phyloP scores from a whole-genome alignment of 1,140 invertebrate genomes.

The Bradynema listronoti region DNA sequence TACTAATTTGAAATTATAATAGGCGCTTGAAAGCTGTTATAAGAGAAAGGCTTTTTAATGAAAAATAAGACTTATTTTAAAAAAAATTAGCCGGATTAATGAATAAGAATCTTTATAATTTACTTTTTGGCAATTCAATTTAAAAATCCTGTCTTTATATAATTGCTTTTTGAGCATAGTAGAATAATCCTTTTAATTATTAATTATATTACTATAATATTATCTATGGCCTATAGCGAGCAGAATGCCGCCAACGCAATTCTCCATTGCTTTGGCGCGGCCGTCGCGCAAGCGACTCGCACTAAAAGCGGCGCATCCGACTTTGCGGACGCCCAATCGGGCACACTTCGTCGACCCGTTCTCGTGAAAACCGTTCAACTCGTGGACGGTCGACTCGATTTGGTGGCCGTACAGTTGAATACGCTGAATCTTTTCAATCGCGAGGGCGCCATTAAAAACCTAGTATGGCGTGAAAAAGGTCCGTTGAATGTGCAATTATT shows the following conservation, averaged over 20 bases:
- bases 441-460: constrained; percentile 38
- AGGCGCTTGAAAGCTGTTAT: background rate
- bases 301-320: too few relatives aligned
- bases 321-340: background rate
- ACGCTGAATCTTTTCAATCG: constrained; percentile 37
- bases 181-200: background rate
- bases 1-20: background rate
- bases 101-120: too few relatives aligned
- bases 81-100: too few relatives aligned
- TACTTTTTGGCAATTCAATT: too few relatives aligned
- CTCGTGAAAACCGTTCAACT: constrained; percentile 46
- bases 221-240: constrained; percentile 35
- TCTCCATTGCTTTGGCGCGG: constrained; percentile 47
- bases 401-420: constrained; percentile 51
- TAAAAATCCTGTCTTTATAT: too few relatives aligned
- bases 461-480: constrained; percentile 53
- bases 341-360: constrained; percentile 26
- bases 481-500: too few relatives aligned
- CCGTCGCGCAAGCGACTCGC: constrained; percentile 43
- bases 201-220: constrained; percentile 3
- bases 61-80: constrained; percentile 19
- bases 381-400: constrained; percentile 48
- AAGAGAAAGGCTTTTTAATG: background rate
- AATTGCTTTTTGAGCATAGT: background rate
- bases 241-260: constrained; percentile 55